Conservation (phyloP, 2,888 invertebrate genomes). For the Athrips mouffetella region DNA sequence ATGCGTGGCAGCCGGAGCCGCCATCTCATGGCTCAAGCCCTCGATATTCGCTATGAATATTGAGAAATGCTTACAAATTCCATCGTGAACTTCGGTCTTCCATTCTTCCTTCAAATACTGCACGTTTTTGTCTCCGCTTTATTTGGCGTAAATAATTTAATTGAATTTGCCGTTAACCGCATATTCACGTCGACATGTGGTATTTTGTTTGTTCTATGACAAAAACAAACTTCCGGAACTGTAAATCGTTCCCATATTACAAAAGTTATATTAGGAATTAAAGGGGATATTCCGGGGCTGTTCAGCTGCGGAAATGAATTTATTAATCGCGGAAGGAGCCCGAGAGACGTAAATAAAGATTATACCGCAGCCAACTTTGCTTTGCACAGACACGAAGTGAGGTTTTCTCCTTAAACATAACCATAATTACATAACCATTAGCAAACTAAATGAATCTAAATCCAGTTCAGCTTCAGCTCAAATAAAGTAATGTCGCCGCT, state of each 20-base stretch:
- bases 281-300: no score
- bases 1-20: constrained; percentile 43
- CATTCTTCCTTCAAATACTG: constrained; percentile 42
- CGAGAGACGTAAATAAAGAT: constrained; percentile 36
- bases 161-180: not conserved
- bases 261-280: no score
- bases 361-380: constrained; percentile 30
- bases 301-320: constrained; percentile 27
- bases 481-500: no score
- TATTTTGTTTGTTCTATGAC: no score
- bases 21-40: constrained; percentile 27
- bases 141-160: constrained; percentile 9
- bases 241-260: no score
- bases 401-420: no score
- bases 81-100: constrained; percentile 39
- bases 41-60: constrained; percentile 63
- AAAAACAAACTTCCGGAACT: no score
- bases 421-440: no score
- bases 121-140: constrained; percentile 34
- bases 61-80: constrained; percentile 67
- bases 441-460: no score
- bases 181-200: no score
- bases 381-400: not conserved
- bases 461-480: no score
- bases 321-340: constrained; percentile 26